Conservation (phyloP, 2,113 vertebrate genomes). For the Opisthocomus hoazin region DNA sequence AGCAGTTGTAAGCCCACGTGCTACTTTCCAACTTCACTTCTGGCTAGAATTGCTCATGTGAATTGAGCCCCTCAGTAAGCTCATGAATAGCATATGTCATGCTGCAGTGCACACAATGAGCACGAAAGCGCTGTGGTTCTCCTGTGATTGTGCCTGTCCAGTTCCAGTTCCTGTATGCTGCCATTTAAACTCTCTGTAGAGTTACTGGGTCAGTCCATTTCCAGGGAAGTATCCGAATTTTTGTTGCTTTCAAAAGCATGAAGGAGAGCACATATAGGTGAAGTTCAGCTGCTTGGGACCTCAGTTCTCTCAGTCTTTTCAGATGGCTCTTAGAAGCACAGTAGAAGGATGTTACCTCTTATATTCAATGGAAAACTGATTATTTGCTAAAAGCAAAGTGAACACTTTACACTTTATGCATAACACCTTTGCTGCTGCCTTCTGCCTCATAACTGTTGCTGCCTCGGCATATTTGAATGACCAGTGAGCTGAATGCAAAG, state of each 20-base stretch:
- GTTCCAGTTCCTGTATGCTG: background rate
- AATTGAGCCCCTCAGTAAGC: background rate
- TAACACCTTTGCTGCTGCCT: background rate
- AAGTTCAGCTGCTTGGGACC: background rate
- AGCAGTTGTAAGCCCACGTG: background rate
- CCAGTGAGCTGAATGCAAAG: background rate
- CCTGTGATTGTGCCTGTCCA: background rate
- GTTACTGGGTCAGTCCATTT: background rate
- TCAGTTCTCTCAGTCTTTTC: background rate
- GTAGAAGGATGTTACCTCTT: background rate
- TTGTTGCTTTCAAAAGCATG: background rate
- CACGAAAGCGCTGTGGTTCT: background rate
- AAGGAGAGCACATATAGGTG: background rate
- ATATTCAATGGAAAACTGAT: background rate
- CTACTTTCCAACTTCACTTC: background rate
- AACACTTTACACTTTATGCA: background rate
- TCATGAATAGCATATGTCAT: background rate
- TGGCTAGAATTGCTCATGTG: background rate
- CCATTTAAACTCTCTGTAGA: background rate
- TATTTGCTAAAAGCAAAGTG: background rate
- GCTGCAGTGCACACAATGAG: background rate
- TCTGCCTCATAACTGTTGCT: background rate
- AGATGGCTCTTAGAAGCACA: background rate
- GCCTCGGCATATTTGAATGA: background rate
- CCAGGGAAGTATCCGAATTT: background rate